These are phyloP conservation scores for Elanus axillaris DNA, from an alignment of 2,113 vertebrate genomes.

Conservation along the genomic window DNA sequence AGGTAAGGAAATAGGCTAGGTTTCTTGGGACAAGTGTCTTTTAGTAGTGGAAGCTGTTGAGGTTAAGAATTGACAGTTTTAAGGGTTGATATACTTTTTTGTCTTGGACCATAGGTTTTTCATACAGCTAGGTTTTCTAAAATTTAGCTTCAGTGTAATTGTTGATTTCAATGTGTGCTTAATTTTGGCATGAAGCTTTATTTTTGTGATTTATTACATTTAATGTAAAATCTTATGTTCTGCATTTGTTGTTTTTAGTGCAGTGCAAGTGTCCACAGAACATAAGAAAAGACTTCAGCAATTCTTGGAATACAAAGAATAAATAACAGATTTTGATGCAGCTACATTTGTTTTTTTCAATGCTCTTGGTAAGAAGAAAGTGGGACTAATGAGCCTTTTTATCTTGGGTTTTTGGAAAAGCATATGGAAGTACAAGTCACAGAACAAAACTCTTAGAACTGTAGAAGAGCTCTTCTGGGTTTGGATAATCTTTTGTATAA, in stretches of 20 bases:
- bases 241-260: conserved; percentile 78
- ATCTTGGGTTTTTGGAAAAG: conserved; percentile 61
- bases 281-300: conserved; percentile 94
- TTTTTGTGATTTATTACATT: conserved; percentile 45
- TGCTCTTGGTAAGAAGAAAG: conserved; percentile 62
- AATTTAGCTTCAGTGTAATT: neutral
- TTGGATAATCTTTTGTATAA: conserved; percentile 67
- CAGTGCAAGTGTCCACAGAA: conserved; percentile 89
- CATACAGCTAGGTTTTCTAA: neutral
- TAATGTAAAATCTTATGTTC: conserved; percentile 62
- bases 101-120: neutral
- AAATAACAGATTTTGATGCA: conserved; percentile 65
- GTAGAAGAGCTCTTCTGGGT: conserved; percentile 38
- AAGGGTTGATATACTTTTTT: neutral
- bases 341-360: conserved; percentile 1
- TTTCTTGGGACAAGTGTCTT: neutral
- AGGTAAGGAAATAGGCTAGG: neutral
- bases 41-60: neutral
- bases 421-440: conserved; percentile 55
- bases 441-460: conserved; percentile 58
- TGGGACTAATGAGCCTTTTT: conserved; percentile 66
- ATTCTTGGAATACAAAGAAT: conserved; percentile 96
- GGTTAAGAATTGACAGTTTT: neutral
- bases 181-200: conserved; percentile 56
- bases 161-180: conserved; percentile 18